These are phyloP conservation scores for Cuculus canorus DNA, from an alignment of 2,797 vertebrate species.

Conservation along the genomic window DNA sequence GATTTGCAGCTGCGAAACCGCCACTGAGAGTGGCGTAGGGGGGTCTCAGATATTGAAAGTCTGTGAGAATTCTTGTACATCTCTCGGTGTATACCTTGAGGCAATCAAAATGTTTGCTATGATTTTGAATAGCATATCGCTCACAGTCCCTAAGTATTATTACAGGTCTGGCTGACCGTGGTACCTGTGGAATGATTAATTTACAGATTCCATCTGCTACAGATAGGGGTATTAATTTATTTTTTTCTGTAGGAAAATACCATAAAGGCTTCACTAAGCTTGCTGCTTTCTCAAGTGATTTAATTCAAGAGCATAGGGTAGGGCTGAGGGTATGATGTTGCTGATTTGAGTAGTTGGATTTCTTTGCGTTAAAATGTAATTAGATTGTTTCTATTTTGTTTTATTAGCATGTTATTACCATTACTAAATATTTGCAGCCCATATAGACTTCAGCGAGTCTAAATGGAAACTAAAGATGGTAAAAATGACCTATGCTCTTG, in stretches of 20 bases:
- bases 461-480: not conserved
- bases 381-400: not conserved
- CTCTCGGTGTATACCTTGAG: not conserved
- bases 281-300: not conserved
- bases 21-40: not conserved
- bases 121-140: not conserved
- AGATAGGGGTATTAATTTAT: not conserved
- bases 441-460: not conserved
- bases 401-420: not conserved
- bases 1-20: not conserved
- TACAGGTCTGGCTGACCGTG: not conserved
- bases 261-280: not conserved
- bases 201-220: not conserved
- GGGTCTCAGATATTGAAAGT: not conserved
- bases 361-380: not conserved
- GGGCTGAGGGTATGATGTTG: not conserved
- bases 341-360: not conserved
- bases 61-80: not conserved
- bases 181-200: not conserved
- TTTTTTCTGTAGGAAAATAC: not conserved
- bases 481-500: not conserved
- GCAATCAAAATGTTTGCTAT: not conserved
- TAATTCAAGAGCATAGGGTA: not conserved
- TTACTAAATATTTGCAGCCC: not conserved
- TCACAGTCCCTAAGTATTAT: not conserved